Conservation (phyloP, 2,888 invertebrate genomes). For the Itoplectis maculator region DNA sequence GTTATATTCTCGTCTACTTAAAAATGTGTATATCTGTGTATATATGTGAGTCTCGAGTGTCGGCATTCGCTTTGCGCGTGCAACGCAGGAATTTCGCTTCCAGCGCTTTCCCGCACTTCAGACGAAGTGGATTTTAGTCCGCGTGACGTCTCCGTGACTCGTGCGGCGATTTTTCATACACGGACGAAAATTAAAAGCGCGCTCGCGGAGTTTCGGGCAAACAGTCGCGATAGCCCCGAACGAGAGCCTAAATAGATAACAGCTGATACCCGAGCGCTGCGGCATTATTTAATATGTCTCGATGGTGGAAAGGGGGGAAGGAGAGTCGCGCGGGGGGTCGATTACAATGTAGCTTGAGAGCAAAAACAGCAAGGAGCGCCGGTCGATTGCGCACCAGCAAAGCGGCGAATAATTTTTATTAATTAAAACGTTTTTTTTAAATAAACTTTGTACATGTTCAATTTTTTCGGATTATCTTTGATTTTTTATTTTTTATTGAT, state of each 20-base stretch:
- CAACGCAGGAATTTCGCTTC: background rate
- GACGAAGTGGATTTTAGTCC: constrained; percentile 4
- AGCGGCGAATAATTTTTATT: background rate
- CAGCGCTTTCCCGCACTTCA: background rate
- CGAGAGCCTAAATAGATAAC: constrained; percentile 79
- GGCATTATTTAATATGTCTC: constrained; percentile 75
- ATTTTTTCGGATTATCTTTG: background rate
- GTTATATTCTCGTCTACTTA: background rate
- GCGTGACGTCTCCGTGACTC: constrained; percentile 36
- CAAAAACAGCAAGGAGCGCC: background rate
- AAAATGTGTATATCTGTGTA: background rate
- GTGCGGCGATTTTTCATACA: constrained; percentile 51
- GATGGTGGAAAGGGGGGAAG: background rate
- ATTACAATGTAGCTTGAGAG: constrained; percentile 3
- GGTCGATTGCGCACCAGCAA: background rate
- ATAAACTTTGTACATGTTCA: no score
- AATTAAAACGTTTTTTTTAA: background rate
- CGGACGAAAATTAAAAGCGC: constrained; percentile 68
- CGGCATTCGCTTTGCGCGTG: background rate
- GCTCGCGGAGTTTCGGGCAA: constrained; percentile 72
- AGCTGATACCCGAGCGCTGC: constrained; percentile 73
- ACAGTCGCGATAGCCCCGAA: constrained; percentile 75
- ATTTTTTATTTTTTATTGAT: background rate
- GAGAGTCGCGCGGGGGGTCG: background rate
- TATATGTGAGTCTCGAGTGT: background rate